phyloP scores from a whole-genome alignment of 1,140 invertebrate species.

The Amphibalanus amphitrite region DNA sequence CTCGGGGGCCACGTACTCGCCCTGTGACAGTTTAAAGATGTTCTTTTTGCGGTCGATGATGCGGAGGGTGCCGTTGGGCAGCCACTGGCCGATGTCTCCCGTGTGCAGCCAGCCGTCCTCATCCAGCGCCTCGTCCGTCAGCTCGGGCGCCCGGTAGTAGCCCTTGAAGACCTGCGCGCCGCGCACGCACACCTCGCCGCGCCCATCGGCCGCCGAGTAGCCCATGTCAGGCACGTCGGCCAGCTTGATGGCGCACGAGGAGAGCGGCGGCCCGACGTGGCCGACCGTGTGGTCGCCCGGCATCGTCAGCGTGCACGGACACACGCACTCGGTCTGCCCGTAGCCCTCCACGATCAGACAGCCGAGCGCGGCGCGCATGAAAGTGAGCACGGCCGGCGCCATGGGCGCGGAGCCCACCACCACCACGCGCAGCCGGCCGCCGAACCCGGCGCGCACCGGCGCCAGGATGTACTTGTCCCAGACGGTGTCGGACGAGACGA shows the following conservation, averaged over 20 bases:
- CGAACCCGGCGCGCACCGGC: constrained; percentile 72
- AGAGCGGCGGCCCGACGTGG: constrained; percentile 59
- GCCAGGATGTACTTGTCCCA: constrained; percentile 82
- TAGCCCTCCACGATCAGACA: constrained; percentile 61
- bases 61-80: constrained; percentile 21
- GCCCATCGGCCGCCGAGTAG: constrained; percentile 69
- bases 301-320: constrained; percentile 72
- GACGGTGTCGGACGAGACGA: constrained; percentile 41
- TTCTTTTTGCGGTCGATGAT: constrained; percentile 24
- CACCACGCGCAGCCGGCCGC: constrained; percentile 74
- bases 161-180: not conserved
- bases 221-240: constrained; percentile 96
- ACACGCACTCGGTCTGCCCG: constrained; percentile 89
- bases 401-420: constrained; percentile 85
- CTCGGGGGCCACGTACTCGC: constrained; percentile 41
- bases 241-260: constrained; percentile 79
- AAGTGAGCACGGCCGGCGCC: constrained; percentile 73
- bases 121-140: constrained; percentile 20
- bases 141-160: constrained; percentile 15
- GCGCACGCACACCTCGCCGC: constrained; percentile 6
- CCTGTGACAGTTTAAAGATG: constrained; percentile 24
- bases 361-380: constrained; percentile 78
- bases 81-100: constrained; percentile 23
- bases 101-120: constrained; percentile 21
- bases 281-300: constrained; percentile 74